phyloP scores from a whole-genome alignment of 1,140 invertebrate genomes.

The Drosophila virilis region DNA sequence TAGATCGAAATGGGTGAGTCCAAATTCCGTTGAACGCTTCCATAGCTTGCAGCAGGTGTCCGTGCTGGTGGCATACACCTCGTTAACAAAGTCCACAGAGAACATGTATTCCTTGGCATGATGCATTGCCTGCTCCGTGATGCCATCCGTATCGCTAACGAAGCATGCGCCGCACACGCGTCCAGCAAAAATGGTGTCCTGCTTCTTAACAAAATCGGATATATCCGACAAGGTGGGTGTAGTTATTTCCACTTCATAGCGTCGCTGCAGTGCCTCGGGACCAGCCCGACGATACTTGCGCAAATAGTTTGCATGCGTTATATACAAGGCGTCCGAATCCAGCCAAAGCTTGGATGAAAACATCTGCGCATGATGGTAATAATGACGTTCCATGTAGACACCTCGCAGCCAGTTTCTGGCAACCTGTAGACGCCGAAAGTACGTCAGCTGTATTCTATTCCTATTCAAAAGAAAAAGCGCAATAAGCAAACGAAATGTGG shows the following conservation, averaged over 20 bases:
- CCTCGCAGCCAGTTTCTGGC: conserved; percentile 71
- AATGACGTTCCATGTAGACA: conserved; percentile 60
- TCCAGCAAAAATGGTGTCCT: conserved; percentile 73
- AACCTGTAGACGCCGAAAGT: conserved; percentile 61
- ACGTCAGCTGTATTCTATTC: conserved; percentile 52
- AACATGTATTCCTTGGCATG: conserved; percentile 62
- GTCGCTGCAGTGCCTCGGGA: conserved; percentile 53
- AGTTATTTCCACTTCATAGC: conserved; percentile 59
- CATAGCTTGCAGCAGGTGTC: conserved; percentile 68
- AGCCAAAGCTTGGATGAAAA: conserved; percentile 73
- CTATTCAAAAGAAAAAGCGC: conserved; percentile 23
- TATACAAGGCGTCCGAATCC: conserved; percentile 60
- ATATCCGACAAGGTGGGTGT: conserved; percentile 63
- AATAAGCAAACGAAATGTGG: not conserved
- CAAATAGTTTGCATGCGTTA: conserved; percentile 67
- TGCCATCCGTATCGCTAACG: conserved; percentile 49
- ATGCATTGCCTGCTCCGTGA: conserved; percentile 69
- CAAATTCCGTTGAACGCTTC: conserved; percentile 69
- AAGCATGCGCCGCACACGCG: conserved; percentile 62
- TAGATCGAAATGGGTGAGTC: conserved; percentile 66
- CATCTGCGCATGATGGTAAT: conserved; percentile 74
- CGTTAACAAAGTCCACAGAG: conserved; percentile 69
- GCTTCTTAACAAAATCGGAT: conserved; percentile 70
- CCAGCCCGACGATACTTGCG: conserved; percentile 62
- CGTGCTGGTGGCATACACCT: conserved; percentile 69